phyloP scores from a whole-genome alignment of 2,113 vertebrate genomes.

The Lamprotornis superbus region DNA sequence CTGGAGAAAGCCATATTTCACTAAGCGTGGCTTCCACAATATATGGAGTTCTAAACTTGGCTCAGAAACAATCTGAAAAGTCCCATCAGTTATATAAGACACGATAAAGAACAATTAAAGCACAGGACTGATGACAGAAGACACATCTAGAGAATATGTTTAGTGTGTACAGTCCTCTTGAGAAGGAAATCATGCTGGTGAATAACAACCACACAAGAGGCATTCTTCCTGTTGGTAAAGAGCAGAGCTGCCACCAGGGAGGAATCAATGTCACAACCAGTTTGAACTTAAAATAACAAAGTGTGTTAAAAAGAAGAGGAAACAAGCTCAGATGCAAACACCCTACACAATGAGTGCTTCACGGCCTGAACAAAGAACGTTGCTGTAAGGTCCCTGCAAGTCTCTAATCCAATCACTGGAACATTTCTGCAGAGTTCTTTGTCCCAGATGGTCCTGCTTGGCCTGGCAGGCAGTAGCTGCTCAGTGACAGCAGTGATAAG shows the following conservation, averaged over 20 bases:
- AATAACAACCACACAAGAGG: neutral
- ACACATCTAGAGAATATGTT: neutral
- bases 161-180: neutral
- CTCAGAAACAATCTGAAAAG: neutral
- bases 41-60: neutral
- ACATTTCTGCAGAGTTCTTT: neutral
- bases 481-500: neutral
- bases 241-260: neutral
- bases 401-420: neutral
- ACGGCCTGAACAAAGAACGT: neutral
- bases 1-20: neutral
- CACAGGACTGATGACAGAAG: constrained; percentile 3
- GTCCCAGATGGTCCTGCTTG: neutral
- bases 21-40: neutral
- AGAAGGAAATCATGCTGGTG: neutral
- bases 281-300: neutral
- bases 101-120: neutral
- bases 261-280: neutral
- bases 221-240: neutral
- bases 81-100: neutral
- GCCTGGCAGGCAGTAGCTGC: neutral
- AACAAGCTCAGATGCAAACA: neutral
- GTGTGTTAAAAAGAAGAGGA: neutral
- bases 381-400: neutral
- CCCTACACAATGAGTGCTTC: neutral